These are phyloP conservation scores for Myotis davidii DNA, from an alignment of 2,113 vertebrate genomes.

Conservation along the genomic window DNA sequence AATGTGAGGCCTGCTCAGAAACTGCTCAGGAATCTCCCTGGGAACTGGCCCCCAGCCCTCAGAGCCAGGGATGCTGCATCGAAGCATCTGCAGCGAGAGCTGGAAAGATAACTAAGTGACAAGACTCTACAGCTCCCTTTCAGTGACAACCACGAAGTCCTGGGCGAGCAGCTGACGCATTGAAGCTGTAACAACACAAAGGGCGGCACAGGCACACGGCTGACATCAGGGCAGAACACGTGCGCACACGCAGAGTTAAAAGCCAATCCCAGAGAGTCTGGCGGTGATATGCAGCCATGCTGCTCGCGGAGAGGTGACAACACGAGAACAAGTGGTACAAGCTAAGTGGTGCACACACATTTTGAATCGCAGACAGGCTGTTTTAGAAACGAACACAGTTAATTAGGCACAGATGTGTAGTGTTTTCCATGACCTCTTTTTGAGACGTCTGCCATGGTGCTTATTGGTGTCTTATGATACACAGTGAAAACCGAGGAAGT, in stretches of 20 bases:
- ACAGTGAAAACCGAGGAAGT: not conserved
- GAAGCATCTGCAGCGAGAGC: not conserved
- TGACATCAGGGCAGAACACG: conserved; percentile 69
- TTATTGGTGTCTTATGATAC: not conserved
- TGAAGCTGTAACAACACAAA: conserved; percentile 77
- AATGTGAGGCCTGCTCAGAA: not conserved
- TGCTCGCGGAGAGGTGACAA: conserved; percentile 62
- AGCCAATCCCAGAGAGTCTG: conserved; percentile 77
- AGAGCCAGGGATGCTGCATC: not conserved
- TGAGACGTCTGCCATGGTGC: not conserved
- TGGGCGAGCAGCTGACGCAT: conserved; percentile 32
- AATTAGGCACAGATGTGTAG: not conserved
- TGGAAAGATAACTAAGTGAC: not conserved
- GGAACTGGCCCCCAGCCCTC: not conserved
- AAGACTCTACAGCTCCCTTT: not conserved
- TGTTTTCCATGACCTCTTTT: not conserved
- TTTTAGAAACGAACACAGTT: not conserved
- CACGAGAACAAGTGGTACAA: not conserved
- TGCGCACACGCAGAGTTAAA: conserved; percentile 39
- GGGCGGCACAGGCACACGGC: conserved; percentile 78
- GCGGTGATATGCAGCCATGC: conserved; percentile 67
- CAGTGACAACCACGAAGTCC: conserved; percentile 26
- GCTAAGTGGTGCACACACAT: not conserved
- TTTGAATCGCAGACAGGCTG: not conserved
- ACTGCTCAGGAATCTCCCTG: not conserved